Evolutionary conservation across 2,113 vertebrate species (phyloP).

Genomic region (Tetraodon nigroviridis): DNA sequence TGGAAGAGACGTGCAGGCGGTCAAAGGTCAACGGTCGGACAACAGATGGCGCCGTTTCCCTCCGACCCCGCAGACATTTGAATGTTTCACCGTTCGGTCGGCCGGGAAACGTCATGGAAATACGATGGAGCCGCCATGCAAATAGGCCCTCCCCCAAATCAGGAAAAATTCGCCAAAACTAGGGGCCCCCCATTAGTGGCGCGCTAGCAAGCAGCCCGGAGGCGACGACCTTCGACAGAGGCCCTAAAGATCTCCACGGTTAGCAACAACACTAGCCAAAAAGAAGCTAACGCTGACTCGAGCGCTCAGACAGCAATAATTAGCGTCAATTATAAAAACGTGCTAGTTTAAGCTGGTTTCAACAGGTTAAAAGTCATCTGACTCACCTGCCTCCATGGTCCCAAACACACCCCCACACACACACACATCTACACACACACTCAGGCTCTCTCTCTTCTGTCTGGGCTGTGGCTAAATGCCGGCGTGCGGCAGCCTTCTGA

Average conservation of each 20-base stretch:
- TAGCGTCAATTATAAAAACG: too few species aligned
- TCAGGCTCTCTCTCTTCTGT: conserved; percentile 45
- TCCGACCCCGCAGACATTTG: conserved; percentile 60
- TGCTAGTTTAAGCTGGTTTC: too few species aligned
- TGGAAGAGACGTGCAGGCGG: conserved; percentile 31
- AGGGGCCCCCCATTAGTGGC: too few species aligned
- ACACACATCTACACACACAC: conserved; percentile 9
- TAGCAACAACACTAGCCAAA: too few species aligned
- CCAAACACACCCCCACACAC: conserved; percentile 7
- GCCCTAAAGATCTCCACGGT: too few species aligned
- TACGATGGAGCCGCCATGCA: conserved; percentile 62
- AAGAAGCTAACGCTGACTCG: too few species aligned
- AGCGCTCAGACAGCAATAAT: too few species aligned
- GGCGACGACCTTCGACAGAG: too few species aligned
- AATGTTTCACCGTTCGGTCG: conserved; percentile 60
- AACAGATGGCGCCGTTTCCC: conserved; percentile 41
- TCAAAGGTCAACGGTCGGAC: conserved; percentile 17
- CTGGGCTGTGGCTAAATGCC: conserved; percentile 47
- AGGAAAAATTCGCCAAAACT: neutral
- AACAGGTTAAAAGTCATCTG: too few species aligned
- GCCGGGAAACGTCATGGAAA: conserved; percentile 72
- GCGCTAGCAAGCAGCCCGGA: too few species aligned
- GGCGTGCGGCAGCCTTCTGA: conserved; percentile 55
- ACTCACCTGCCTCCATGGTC: conserved; percentile 77
- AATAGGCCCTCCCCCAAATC: conserved; percentile 47